Evolutionary conservation across 2,113 vertebrate species (phyloP).

Genomic region (Pimephales promelas): DNA sequence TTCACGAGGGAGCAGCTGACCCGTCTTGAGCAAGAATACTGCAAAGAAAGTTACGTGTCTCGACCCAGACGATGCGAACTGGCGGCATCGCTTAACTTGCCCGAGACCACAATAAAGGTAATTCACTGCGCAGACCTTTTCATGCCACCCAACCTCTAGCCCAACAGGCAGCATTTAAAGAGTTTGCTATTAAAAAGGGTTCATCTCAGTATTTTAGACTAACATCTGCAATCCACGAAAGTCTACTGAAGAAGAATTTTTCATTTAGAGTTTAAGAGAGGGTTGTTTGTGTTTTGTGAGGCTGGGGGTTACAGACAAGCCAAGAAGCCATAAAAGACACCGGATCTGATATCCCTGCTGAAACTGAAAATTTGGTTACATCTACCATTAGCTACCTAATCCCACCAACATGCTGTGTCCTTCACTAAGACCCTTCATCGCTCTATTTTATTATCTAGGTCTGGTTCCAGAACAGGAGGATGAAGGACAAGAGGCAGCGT

Average conservation of each 20-base stretch:
- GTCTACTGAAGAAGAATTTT: neutral
- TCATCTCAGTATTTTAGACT: neutral
- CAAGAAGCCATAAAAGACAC: neutral
- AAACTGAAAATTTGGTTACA: slow-evolving; percentile 4
- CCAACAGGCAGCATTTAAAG: neutral
- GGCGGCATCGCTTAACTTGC: slow-evolving; percentile 66
- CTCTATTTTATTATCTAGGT: slow-evolving; percentile 44
- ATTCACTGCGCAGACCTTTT: neutral
- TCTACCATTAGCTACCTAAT: slow-evolving; percentile 6
- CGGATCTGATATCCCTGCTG: neutral
- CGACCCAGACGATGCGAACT: slow-evolving; percentile 70
- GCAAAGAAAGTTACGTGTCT: slow-evolving; percentile 74
- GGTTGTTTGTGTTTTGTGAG: neutral
- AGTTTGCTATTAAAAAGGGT: neutral
- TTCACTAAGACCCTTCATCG: slow-evolving; percentile 16
- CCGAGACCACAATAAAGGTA: slow-evolving; percentile 73
- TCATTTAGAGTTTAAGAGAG: neutral
- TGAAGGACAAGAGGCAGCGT: slow-evolving; percentile 76
- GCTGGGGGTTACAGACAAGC: neutral
- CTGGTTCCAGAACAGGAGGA: slow-evolving; percentile 77
- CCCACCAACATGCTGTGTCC: neutral
- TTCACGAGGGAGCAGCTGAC: slow-evolving; percentile 71
- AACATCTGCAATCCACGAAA: neutral
- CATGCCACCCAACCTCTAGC: slow-evolving; percentile 3
- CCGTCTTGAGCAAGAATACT: slow-evolving; percentile 71